Percentiles rank a stretch among this genome's conserved stretches.
Conservation (phyloP, 1,140 invertebrate genomes). For the Planococcus citri region DNA sequence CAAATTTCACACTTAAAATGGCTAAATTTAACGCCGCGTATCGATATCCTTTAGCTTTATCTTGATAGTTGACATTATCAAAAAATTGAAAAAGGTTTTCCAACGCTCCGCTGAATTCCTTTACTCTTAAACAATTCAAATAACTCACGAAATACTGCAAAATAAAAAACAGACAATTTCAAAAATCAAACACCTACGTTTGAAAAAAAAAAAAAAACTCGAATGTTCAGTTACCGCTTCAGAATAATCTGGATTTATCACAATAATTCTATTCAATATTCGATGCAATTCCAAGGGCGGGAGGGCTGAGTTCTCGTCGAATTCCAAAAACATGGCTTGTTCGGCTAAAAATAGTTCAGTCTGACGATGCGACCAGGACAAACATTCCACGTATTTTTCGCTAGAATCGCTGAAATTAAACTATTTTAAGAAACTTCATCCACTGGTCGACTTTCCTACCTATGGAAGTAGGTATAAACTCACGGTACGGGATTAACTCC, state of each 20-base stretch:
- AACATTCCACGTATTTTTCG: constrained; percentile 37
- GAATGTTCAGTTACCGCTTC: constrained; percentile 53
- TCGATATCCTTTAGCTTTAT: constrained; percentile 60
- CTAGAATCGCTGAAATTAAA: constrained; percentile 26
- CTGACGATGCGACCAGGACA: constrained; percentile 66
- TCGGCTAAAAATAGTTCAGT: constrained; percentile 76
- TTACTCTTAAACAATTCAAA: constrained; percentile 71
- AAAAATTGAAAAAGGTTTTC: constrained; percentile 75
- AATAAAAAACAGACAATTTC: constrained; percentile 32
- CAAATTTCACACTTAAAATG: constrained; percentile 71
- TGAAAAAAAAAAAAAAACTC: too few relatives aligned
- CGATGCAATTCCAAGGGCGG: constrained; percentile 60
- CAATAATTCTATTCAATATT: constrained; percentile 60
- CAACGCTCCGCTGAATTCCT: constrained; percentile 73
- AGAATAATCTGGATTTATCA: constrained; percentile 64
- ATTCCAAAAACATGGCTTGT: constrained; percentile 65
- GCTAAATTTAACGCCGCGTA: constrained; percentile 83
- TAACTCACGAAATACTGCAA: constrained; percentile 77
- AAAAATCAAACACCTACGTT: not conserved
- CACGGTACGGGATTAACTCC: not conserved
- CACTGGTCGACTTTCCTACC: too few relatives aligned
- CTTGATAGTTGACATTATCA: constrained; percentile 49
- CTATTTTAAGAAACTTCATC: too few relatives aligned
- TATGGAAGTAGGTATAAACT: not conserved
- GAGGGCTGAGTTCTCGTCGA: constrained; percentile 64